Conservation (phyloP, 2,888 invertebrate species). For the Nemotelus pantherinus region DNA sequence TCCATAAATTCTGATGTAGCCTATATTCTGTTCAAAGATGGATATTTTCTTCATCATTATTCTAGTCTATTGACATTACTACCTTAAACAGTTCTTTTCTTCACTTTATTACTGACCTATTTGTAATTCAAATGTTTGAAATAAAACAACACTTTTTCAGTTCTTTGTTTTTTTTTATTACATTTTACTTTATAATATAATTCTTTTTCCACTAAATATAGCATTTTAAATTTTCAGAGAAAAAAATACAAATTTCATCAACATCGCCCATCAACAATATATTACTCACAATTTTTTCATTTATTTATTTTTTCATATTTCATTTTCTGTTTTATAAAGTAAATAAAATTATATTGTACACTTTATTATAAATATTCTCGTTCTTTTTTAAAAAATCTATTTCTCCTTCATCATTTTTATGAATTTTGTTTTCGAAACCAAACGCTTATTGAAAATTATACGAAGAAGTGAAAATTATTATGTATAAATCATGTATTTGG, state of each 20-base stretch:
- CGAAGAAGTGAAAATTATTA: too few species aligned
- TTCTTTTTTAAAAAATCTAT: background rate
- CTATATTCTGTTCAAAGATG: too few species aligned
- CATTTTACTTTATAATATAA: slow-evolving; percentile 22
- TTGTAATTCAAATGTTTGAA: background rate
- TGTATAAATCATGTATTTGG: too few species aligned
- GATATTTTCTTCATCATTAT: too few species aligned
- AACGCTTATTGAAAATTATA: too few species aligned
- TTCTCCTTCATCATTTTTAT: background rate
- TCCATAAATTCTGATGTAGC: too few species aligned
- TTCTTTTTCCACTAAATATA: slow-evolving; percentile 8
- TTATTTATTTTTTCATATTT: slow-evolving; percentile 18
- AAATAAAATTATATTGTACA: slow-evolving; percentile 39
- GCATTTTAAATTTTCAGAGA: slow-evolving; percentile 21
- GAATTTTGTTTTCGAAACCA: too few species aligned
- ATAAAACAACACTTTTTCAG: background rate
- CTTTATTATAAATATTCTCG: slow-evolving; percentile 31
- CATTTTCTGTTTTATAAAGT: slow-evolving; percentile 21
- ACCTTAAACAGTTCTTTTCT: too few species aligned
- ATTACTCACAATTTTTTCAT: background rate
- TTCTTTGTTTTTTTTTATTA: slow-evolving; percentile 7
- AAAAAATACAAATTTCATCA: slow-evolving; percentile 28
- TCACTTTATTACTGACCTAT: too few species aligned
- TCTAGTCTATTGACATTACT: too few species aligned
- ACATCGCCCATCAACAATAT: background rate